Base-by-base conservation (phyloP, 2,797 vertebrate genomes). In the Catamblyrhynchus diadema region DNA sequence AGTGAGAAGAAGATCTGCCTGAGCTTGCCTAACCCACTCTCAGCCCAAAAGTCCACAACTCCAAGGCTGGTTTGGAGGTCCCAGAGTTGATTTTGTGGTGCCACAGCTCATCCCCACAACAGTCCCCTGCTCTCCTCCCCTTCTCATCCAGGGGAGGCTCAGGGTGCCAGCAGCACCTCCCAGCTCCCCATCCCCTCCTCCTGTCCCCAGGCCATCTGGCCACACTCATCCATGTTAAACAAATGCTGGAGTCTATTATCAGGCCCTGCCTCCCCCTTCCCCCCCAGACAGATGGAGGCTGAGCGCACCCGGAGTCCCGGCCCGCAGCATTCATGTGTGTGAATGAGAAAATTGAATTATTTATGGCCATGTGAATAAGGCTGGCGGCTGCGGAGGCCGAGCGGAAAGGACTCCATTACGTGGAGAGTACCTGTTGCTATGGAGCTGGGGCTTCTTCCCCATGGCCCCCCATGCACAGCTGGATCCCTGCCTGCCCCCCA, bases 281-380 rank as follows among this genome's bases (percentile, higher is more conserved):
- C 81, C 79, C 91, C 66, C 7, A 42, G 95, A 94, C 97, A 97
- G 97, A 96, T 97, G 97, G 97, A 97, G 93, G 88, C 83, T 96
- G 93, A 97, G 90, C 42, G 0, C 74, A 71, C 94, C 71, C 81
- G 1, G 81, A 97, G 94, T 82, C 91, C 95, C 69, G 51, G 88
- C 90, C 93, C 27, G 69, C 91, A 93, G 94, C 96, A 97, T 97
- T 97, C 97, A 97, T 97, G 96, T 97, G 96, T 97, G 92, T 97
- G 94, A 97, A 97, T 96, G 97, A 95, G 94, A 96, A 97, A 96
- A 97, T 94, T 97, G 94, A 97, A 97, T 98, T 97, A 97, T 97
- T 97, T 97, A 98, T 97, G 94, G 93, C 94, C 96, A 96, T 70
- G 92, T 92, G 96, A 97, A 97, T 93, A 94, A 96, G 91, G 94